Percentiles rank a stretch among this genome's conserved stretches.
Conservation (phyloP, 1,140 invertebrate species). For the Drosophila nigrodunni region DNA sequence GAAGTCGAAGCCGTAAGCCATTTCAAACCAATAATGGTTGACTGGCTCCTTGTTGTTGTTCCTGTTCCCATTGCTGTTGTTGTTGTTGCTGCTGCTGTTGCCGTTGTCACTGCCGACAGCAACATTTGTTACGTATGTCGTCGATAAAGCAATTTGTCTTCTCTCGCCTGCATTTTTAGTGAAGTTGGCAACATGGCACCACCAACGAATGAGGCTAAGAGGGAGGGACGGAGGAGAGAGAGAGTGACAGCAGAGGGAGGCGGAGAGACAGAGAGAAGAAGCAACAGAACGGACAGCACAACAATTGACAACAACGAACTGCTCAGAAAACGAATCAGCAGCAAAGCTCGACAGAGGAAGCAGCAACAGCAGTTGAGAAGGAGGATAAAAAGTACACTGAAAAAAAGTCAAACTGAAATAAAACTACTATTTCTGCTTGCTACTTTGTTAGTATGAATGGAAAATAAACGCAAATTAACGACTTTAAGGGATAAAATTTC, state of each 20-base stretch:
- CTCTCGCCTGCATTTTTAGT: slow-evolving; percentile 76
- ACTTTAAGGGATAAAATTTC: too few relatives aligned
- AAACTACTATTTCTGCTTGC: too few relatives aligned
- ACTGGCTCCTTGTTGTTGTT: slow-evolving; percentile 29
- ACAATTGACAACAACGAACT: slow-evolving; percentile 73
- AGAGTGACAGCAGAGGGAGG: slow-evolving; percentile 13
- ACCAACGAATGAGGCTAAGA: not conserved
- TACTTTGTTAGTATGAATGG: too few relatives aligned
- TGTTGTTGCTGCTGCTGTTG: slow-evolving; percentile 39
- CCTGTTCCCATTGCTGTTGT: slow-evolving; percentile 15
- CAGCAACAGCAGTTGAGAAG: not conserved
- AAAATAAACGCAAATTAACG: too few relatives aligned
- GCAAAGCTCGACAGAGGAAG: slow-evolving; percentile 28
- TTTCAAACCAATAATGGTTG: slow-evolving; percentile 81
- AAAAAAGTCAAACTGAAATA: too few relatives aligned
- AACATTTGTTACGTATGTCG: slow-evolving; percentile 83
- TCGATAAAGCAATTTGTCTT: slow-evolving; percentile 84
- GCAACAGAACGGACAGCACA: slow-evolving; percentile 56
- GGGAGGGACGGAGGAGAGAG: slow-evolving; percentile 23
- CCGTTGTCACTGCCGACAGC: slow-evolving; percentile 80
- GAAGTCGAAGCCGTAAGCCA: slow-evolving; percentile 60
- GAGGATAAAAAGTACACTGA: not conserved
- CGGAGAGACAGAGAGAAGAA: slow-evolving; percentile 31
- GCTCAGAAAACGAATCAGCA: slow-evolving; percentile 46
- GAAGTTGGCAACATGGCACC: slow-evolving; percentile 45